Percentiles rank a stretch among this genome's conserved stretches.
These are phyloP conservation scores for Turnix velox DNA, from an alignment of 2,113 vertebrate species.

Conservation along the genomic window DNA sequence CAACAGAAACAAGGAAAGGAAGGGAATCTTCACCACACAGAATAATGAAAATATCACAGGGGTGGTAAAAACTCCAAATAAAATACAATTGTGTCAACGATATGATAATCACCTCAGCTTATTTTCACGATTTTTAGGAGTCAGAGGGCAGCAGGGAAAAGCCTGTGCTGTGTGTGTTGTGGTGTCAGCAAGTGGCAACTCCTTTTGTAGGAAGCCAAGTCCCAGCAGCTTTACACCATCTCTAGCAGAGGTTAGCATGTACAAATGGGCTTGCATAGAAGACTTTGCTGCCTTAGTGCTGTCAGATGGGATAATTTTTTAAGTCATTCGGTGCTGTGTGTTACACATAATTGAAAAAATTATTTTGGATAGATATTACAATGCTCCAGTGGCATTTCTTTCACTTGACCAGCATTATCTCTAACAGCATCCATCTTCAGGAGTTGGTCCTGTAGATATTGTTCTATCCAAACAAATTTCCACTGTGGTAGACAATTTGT, in stretches of 20 bases:
- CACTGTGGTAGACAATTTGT: background rate
- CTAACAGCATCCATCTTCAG: background rate
- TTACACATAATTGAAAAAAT: conserved; percentile 50
- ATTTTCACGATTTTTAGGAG: background rate
- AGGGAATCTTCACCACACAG: background rate
- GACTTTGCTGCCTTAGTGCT: background rate
- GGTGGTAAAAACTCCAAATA: background rate
- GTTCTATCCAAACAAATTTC: background rate
- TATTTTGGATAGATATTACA: background rate
- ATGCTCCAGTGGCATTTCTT: conserved; percentile 44
- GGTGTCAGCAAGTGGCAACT: background rate
- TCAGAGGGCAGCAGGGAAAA: background rate
- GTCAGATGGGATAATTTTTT: background rate
- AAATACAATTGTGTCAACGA: background rate
- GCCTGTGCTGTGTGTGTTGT: rapidly evolving
- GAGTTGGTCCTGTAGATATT: background rate
- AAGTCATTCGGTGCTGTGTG: background rate
- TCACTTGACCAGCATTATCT: conserved; percentile 38
- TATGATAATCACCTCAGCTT: background rate
- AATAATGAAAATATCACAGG: conserved; percentile 4
- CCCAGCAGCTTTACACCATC: background rate
- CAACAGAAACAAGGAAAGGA: conserved; percentile 49
- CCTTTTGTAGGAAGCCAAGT: background rate
- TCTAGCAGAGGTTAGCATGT: background rate
- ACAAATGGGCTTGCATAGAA: background rate